A percentile compares a stretch with the other conserved stretches of the same genome.
Evolutionary conservation across 2,888 invertebrate species (phyloP).

Genomic region (Tipula helvola): DNA sequence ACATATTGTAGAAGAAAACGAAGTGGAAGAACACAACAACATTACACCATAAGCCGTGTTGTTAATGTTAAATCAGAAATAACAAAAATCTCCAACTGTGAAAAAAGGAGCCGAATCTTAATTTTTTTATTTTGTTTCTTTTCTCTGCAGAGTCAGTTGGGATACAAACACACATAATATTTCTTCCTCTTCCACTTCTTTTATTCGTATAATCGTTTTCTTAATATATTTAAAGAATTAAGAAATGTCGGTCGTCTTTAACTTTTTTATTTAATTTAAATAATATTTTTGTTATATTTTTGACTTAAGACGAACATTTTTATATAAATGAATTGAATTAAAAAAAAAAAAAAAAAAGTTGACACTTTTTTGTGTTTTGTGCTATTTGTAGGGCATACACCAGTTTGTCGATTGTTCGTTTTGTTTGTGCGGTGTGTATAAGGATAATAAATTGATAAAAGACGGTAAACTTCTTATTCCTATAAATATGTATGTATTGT

Average conservation of each 20-base stretch:
- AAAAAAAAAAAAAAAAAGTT: neutral
- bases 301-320: neutral
- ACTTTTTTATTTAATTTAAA: neutral
- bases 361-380: neutral
- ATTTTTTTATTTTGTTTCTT: neutral
- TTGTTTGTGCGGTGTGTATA: neutral
- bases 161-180: neutral
- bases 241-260: neutral
- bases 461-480: neutral
- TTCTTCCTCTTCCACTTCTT: neutral
- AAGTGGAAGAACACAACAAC: neutral
- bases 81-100: constrained; percentile 4
- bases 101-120: constrained; percentile 4
- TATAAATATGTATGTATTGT: neutral
- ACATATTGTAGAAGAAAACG: neutral
- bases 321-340: neutral
- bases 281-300: neutral
- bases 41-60: constrained; percentile 4
- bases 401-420: neutral
- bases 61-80: constrained; percentile 4
- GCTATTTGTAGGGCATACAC: neutral
- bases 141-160: neutral
- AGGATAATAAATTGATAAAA: neutral
- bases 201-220: neutral
- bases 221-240: neutral